Evolutionary conservation across 2,797 vertebrate genomes (phyloP).

Genomic region (Intellagama lesueurii): DNA sequence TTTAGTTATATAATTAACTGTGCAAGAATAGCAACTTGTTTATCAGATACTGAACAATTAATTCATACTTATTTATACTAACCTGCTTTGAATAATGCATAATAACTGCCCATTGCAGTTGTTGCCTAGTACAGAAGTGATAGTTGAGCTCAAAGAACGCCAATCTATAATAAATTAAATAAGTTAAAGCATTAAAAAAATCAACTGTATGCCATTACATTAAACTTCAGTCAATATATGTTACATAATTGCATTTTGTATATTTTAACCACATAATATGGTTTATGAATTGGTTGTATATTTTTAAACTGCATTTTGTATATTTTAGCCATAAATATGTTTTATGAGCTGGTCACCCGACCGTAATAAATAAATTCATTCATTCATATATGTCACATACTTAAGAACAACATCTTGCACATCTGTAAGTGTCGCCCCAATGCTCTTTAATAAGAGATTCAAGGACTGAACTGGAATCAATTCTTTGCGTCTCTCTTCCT

Average conservation of each 20-base stretch:
- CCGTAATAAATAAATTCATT: too few relatives aligned
- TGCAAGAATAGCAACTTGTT: not conserved
- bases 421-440: slow-evolving; percentile 96
- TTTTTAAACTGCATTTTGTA: too few relatives aligned
- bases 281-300: too few relatives aligned
- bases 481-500: slow-evolving; percentile 83
- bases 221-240: slow-evolving; percentile 41
- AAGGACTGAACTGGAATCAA: slow-evolving; percentile 89
- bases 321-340: too few relatives aligned
- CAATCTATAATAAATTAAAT: slow-evolving; percentile 80
- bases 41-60: not conserved
- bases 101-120: slow-evolving; percentile 90
- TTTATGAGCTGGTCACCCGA: too few relatives aligned
- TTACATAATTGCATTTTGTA: slow-evolving; percentile 72
- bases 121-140: slow-evolving; percentile 91
- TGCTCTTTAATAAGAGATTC: slow-evolving; percentile 95
- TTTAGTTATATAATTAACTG: not conserved
- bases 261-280: too few relatives aligned
- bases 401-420: slow-evolving; percentile 96
- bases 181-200: slow-evolving; percentile 9
- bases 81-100: slow-evolving; percentile 98
- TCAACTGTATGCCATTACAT: not conserved
- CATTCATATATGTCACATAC: slow-evolving; percentile 78
- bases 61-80: slow-evolving; percentile 56
- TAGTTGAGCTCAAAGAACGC: slow-evolving; percentile 92